Evolutionary conservation across 2,113 vertebrate genomes (phyloP).

Genomic region (Tragelaphus strepsiceros): DNA sequence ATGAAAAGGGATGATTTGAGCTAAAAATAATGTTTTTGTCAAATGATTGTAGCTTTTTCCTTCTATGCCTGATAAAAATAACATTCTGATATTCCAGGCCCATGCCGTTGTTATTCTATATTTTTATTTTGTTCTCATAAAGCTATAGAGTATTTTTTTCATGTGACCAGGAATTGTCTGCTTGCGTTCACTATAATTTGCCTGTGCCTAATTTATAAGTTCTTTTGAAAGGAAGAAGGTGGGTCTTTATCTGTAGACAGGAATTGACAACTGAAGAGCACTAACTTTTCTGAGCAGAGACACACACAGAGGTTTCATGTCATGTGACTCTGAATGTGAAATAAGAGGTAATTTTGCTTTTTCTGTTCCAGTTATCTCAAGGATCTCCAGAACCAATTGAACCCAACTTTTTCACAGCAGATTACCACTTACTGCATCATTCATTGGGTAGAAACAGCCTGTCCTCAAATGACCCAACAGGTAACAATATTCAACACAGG

Average conservation of each 20-base stretch:
- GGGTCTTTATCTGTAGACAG: constrained; percentile 35
- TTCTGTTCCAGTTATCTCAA: constrained; percentile 84
- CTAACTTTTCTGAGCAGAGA: neutral
- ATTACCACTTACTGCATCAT: constrained; percentile 78
- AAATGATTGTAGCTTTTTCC: constrained; percentile 33
- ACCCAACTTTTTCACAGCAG: constrained; percentile 75
- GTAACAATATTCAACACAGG: constrained; percentile 71
- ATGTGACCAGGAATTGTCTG: neutral
- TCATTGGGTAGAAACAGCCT: constrained; percentile 73
- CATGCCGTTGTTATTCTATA: neutral
- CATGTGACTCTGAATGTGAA: neutral
- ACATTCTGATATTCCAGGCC: neutral
- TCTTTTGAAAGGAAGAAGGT: constrained; percentile 28
- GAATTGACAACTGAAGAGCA: neutral
- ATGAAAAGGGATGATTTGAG: neutral
- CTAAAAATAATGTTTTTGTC: constrained; percentile 23
- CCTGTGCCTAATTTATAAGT: neutral
- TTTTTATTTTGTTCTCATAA: constrained; percentile 42
- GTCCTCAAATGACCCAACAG: constrained; percentile 73
- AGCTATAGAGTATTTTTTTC: neutral
- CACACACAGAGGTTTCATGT: neutral
- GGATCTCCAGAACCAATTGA: constrained; percentile 87
- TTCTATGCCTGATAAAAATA: constrained; percentile 27
- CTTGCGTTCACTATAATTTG: neutral
- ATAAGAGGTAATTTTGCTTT: neutral